Conservation (phyloP, 1,140 invertebrate genomes). For the Dreissena polymorpha region DNA sequence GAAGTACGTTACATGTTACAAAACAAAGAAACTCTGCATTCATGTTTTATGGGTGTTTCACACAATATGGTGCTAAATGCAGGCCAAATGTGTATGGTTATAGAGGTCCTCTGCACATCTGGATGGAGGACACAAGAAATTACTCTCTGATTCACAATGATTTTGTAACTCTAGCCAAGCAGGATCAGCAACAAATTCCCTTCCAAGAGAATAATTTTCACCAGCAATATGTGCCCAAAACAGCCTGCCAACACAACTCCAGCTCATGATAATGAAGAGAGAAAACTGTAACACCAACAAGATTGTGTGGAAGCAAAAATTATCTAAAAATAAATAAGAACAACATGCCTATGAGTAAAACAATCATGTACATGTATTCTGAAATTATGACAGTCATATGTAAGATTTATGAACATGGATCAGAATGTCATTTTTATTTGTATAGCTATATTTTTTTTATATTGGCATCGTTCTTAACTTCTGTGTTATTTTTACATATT, state of each 20-base stretch:
- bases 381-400: too few species aligned
- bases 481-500: too few species aligned
- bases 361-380: too few species aligned
- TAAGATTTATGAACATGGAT: too few species aligned
- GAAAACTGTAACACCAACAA: too few species aligned
- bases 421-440: too few species aligned
- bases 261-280: too few species aligned
- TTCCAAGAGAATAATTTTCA: not conserved
- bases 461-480: too few species aligned
- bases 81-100: constrained; percentile 46
- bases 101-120: constrained; percentile 47
- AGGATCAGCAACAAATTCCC: constrained; percentile 1
- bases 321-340: too few species aligned
- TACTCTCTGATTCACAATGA: constrained; percentile 50
- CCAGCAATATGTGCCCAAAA: constrained; percentile 35
- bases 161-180: constrained; percentile 4
- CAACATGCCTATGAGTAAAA: too few species aligned
- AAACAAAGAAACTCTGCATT: not conserved
- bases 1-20: not conserved
- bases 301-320: too few species aligned
- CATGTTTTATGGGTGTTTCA: constrained; percentile 56
- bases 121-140: constrained; percentile 2
- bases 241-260: constrained; percentile 19
- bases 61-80: constrained; percentile 54
- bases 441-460: too few species aligned